Conservation (phyloP, 2,888 invertebrate genomes). For the Cheiracanthium punctorium region DNA sequence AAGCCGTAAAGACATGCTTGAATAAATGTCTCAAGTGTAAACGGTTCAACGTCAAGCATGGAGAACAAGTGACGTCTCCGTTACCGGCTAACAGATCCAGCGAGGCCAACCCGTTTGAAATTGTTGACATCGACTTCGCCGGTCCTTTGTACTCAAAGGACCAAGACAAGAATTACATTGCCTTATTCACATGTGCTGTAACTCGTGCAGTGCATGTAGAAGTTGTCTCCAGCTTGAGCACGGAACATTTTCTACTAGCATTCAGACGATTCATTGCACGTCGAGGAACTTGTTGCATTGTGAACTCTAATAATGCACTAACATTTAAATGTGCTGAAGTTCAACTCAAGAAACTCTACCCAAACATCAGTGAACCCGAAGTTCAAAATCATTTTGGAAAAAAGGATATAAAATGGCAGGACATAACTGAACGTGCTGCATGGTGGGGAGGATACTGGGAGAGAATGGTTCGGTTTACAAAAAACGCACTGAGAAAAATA, state of each 20-base stretch:
- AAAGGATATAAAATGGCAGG: background rate
- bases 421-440: conserved; percentile 16
- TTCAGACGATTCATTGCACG: background rate
- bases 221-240: background rate
- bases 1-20: background rate
- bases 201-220: background rate
- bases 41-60: background rate
- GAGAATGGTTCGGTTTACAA: background rate
- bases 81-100: background rate
- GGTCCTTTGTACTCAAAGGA: background rate
- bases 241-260: conserved; percentile 1
- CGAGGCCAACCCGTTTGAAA: background rate
- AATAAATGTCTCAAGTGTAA: background rate
- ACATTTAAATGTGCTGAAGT: background rate
- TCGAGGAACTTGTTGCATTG: background rate
- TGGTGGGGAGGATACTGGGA: conserved; percentile 26
- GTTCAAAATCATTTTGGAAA: conserved; percentile 1
- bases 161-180: background rate
- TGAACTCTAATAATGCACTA: conserved; percentile 1
- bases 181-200: background rate
- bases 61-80: background rate
- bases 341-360: background rate
- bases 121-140: background rate
- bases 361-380: background rate
- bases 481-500: background rate